Evolutionary conservation across 2,888 invertebrate species (phyloP).

Genomic region (Lepidonotus clava): DNA sequence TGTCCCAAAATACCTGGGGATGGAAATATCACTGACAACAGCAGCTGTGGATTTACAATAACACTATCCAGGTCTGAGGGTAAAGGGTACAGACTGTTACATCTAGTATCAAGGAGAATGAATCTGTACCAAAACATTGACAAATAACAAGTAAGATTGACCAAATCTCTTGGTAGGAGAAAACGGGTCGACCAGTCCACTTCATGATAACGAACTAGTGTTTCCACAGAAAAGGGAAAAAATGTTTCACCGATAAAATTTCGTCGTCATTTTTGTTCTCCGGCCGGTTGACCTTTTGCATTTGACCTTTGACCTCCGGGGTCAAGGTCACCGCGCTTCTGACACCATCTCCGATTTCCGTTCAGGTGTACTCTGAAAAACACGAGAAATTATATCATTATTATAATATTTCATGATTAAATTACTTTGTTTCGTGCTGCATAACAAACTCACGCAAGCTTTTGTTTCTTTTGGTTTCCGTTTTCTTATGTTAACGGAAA

Average conservation of each 20-base stretch:
- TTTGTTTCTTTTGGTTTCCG: not conserved
- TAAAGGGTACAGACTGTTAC: too few species aligned
- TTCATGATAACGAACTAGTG: not conserved
- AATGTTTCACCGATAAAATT: not conserved
- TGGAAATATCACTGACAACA: too few species aligned
- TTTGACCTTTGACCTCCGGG: not conserved
- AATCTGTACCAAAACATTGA: too few species aligned
- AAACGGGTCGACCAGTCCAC: not conserved
- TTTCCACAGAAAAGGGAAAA: not conserved
- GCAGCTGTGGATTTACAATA: too few species aligned
- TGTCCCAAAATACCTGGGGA: too few species aligned
- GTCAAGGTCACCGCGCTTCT: slow-evolving; percentile 39
- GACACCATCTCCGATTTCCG: slow-evolving; percentile 47
- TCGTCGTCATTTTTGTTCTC: not conserved
- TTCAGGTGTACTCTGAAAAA: slow-evolving; percentile 53
- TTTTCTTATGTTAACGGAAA: not conserved
- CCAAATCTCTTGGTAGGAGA: not conserved
- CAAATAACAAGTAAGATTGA: not conserved
- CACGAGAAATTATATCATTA: not conserved
- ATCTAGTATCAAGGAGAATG: too few species aligned
- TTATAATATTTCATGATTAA: too few species aligned
- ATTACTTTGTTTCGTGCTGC: too few species aligned
- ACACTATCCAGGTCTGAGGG: too few species aligned
- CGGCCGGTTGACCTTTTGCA: not conserved
- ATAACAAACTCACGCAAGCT: not conserved